Base-by-base conservation (phyloP, 2,113 vertebrate genomes). In the Garra rufa region DNA sequence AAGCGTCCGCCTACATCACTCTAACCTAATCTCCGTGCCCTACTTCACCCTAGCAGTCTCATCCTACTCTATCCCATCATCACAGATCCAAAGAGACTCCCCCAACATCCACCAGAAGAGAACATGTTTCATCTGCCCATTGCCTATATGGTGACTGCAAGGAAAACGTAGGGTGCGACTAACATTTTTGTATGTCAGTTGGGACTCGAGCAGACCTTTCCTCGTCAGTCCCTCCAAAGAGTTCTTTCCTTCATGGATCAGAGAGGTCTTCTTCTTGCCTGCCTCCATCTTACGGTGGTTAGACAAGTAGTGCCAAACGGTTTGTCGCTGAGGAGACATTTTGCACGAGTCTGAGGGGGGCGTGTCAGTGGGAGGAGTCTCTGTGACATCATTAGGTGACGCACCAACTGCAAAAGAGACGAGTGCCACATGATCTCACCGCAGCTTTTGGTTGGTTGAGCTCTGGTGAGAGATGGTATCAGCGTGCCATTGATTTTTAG, bases 1-100 rank as follows among this genome's bases (percentile, higher is more conserved):
- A 98, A 92, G 97, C 97, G 30, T 98, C 97, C 5, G 97, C 97
- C 88, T 98, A 97, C 92, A 98, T 98, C 93, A 98, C 96, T 71
- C 95, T 97, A 86, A 97, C 96, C 92, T 97, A 97, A 95, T 93
- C 92, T 87, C 38, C 38, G 28, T 86, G 70, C 61, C 71, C 44
- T 74, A 43, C 86, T 76, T 52, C 83, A 59, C 41, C 70, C 76
- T 43, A 83, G 41, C 78, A 44, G 84, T 77, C 83, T 59, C 76
- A 76, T 81, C 87, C 84, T 38, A 85, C 87, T 89, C 77, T 82
- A 50, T 82, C 85, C 88, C 90, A 88, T 82, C 86, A 76, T 24
- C 76, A 77, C 81, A 74, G 71, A 89, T 81, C 82, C 83, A 87
- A 83, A 81, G 75, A 85, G 71, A 85, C 61, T 73, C 70, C 76